Evolutionary conservation across 2,888 invertebrate species (phyloP).

Genomic region (Pristionchus japonicus): DNA sequence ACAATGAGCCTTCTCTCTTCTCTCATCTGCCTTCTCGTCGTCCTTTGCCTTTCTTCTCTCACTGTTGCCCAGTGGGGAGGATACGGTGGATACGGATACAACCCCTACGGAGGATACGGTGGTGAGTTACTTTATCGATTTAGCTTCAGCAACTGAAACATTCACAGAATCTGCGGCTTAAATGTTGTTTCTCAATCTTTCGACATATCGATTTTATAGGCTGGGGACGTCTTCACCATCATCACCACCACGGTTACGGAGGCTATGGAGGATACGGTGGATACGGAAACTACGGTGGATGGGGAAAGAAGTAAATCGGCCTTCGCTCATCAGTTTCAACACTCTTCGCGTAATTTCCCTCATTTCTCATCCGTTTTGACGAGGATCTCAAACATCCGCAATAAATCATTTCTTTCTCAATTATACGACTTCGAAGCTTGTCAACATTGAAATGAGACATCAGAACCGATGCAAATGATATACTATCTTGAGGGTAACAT

Average conservation of each 20-base stretch:
- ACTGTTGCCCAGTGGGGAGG: constrained; percentile 8
- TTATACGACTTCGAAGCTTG: too few relatives aligned
- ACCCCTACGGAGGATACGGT: constrained; percentile 20
- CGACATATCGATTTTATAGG: too few relatives aligned
- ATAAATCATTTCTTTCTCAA: neutral
- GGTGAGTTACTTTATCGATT: neutral
- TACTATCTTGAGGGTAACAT: too few relatives aligned
- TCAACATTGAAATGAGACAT: too few relatives aligned
- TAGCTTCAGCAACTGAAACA: neutral
- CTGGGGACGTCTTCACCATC: neutral
- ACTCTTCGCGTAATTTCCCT: neutral
- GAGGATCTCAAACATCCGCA: constrained; percentile 22
- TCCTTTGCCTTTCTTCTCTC: neutral
- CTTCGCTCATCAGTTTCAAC: neutral
- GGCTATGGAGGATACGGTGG: constrained; percentile 20
- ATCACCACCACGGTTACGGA: constrained; percentile 12
- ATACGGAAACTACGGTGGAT: constrained; percentile 27
- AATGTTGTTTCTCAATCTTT: too few relatives aligned
- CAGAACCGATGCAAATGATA: too few relatives aligned
- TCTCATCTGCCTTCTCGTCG: constrained; percentile 26
- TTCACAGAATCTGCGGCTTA: too few relatives aligned
- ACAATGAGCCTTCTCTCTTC: constrained; percentile 28
- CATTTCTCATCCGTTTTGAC: neutral
- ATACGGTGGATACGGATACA: neutral
- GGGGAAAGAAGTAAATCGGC: constrained; percentile 13